These are phyloP conservation scores for Acrobasis consociella DNA, from an alignment of 2,888 invertebrate genomes.

Conservation along the genomic window DNA sequence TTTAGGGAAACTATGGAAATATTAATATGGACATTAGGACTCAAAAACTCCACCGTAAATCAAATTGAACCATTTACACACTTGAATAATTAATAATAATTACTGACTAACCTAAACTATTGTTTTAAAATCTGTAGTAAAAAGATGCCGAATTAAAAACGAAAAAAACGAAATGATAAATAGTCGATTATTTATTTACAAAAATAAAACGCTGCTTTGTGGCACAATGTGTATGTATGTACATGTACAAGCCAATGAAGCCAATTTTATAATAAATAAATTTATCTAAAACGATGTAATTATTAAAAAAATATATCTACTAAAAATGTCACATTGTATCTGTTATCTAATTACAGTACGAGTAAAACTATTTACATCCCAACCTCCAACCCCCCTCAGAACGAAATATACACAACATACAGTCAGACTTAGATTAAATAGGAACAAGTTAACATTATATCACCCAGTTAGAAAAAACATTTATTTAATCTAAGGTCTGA, in stretches of 20 bases:
- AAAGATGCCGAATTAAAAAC: conserved; percentile 25
- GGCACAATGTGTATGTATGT: conserved; percentile 54
- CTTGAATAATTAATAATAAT: conserved; percentile 22
- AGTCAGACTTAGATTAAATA: conserved; percentile 68
- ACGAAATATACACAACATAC: conserved; percentile 53
- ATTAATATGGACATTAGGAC: background rate
- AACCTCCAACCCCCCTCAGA: conserved; percentile 40
- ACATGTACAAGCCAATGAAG: conserved; percentile 53
- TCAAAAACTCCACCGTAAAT: background rate
- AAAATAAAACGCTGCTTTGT: conserved; percentile 45
- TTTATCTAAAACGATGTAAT: conserved; percentile 47
- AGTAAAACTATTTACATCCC: conserved; percentile 51
- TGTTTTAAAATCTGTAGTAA: no score
- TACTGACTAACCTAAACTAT: conserved; percentile 18
- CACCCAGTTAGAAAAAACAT: conserved; percentile 30
- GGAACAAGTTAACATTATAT: conserved; percentile 50
- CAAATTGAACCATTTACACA: background rate
- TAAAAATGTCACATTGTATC: conserved; percentile 34
- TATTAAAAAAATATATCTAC: conserved; percentile 35
- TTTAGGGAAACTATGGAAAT: background rate
- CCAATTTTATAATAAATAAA: conserved; percentile 60
- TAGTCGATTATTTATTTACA: conserved; percentile 54
- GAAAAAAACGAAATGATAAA: conserved; percentile 42
- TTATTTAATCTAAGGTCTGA: conserved; percentile 69
- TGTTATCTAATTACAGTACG: conserved; percentile 41